These are phyloP conservation scores for Lagopus muta DNA, from an alignment of 2,113 vertebrate species.

Conservation along the genomic window DNA sequence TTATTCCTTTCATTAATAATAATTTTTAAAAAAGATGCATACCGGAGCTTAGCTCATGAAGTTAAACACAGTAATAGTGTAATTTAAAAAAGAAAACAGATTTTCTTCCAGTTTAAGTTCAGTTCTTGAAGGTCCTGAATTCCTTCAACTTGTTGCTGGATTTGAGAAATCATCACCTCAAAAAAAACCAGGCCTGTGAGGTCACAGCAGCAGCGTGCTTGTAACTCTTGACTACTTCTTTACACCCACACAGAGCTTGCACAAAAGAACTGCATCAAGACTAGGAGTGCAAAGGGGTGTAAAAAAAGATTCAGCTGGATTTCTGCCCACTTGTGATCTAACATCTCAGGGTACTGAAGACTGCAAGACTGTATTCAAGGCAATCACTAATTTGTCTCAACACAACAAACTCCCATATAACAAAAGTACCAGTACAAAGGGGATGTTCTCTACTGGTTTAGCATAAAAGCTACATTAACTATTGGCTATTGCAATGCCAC, in stretches of 20 bases:
- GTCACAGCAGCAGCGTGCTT: neutral
- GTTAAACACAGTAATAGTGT: neutral
- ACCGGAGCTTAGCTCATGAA: neutral
- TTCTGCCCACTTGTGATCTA: neutral
- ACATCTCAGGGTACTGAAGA: neutral
- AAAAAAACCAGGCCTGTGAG: neutral
- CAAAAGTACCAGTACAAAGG: neutral
- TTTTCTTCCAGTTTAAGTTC: neutral
- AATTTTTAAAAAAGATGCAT: neutral
- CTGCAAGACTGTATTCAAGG: neutral
- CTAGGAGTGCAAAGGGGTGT: neutral
- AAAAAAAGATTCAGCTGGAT: neutral
- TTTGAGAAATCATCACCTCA: neutral
- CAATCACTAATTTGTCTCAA: neutral
- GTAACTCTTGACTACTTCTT: neutral
- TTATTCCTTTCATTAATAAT: neutral
- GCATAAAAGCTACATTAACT: conserved; percentile 18
- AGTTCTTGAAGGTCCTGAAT: neutral
- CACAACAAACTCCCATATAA: neutral
- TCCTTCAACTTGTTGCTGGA: neutral
- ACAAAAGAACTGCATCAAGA: neutral
- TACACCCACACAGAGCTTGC: neutral
- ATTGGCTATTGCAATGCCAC: neutral
- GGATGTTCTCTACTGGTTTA: neutral
- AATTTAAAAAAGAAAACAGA: neutral